Evolutionary conservation across 2,797 vertebrate genomes (phyloP).

Genomic region (Hydrolagus colliei): DNA sequence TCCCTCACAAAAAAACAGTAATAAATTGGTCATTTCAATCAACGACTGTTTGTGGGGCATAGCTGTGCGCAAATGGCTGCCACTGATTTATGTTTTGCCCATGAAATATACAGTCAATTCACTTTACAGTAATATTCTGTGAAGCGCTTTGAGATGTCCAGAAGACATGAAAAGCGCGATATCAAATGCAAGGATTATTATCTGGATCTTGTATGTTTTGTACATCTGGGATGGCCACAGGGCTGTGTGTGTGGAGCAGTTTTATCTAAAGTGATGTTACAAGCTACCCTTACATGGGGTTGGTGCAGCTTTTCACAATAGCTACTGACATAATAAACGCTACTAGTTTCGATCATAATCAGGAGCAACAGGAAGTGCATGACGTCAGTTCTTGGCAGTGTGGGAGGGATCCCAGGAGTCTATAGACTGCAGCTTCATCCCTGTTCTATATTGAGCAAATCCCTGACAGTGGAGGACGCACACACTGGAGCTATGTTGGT

Average conservation of each 20-base stretch:
- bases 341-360: constrained; percentile 35
- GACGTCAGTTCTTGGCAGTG: constrained; percentile 55
- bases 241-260: background rate
- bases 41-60: too few relatives aligned
- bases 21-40: too few relatives aligned
- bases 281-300: background rate
- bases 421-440: constrained; percentile 8
- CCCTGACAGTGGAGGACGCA: background rate
- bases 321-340: background rate
- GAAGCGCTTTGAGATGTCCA: too few relatives aligned
- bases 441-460: background rate
- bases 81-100: too few relatives aligned
- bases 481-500: constrained; percentile 18
- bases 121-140: too few relatives aligned
- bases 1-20: too few relatives aligned
- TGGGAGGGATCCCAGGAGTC: constrained; percentile 22
- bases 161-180: too few relatives aligned
- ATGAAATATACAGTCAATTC: too few relatives aligned
- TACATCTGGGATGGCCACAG: background rate
- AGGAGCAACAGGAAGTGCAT: constrained; percentile 61
- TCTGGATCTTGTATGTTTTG: background rate
- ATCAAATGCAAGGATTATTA: too few relatives aligned
- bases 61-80: too few relatives aligned
- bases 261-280: background rate
- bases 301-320: background rate